Conservation (phyloP, 2,113 vertebrate species). For the Malurus alboscapulatus region DNA sequence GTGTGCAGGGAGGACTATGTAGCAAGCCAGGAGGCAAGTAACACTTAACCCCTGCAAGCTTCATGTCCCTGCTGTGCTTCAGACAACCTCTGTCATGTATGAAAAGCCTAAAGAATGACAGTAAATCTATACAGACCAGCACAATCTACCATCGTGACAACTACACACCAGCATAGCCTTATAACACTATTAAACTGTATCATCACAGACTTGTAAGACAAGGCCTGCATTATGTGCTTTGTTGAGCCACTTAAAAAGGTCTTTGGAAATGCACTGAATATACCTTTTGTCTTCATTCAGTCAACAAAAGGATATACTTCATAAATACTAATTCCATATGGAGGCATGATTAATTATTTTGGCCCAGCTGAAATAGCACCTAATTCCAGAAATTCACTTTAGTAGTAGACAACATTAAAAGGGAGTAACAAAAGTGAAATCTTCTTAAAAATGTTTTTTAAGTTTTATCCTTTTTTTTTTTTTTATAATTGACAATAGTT, state of each 20-base stretch:
- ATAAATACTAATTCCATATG: constrained; percentile 7
- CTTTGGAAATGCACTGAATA: neutral
- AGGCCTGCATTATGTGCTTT: constrained; percentile 53
- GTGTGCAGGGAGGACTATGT: constrained; percentile 71
- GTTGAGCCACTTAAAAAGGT: constrained; percentile 35
- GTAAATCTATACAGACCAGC: constrained; percentile 80
- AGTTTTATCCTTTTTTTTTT: neutral
- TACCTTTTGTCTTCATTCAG: neutral
- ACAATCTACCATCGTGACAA: constrained; percentile 75
- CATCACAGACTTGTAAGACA: constrained; percentile 69
- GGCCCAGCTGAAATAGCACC: neutral
- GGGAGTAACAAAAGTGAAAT: neutral
- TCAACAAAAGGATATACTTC: neutral
- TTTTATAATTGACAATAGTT: neutral
- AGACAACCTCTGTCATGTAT: constrained; percentile 70
- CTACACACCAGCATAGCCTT: constrained; percentile 68
- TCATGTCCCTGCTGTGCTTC: constrained; percentile 68
- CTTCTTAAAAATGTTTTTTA: neutral
- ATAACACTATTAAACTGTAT: constrained; percentile 72
- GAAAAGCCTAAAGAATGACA: constrained; percentile 76
- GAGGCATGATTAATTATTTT: neutral
- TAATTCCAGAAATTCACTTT: neutral
- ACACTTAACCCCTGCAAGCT: constrained; percentile 81
- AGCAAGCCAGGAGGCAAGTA: constrained; percentile 76
- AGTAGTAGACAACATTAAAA: neutral